Percentiles rank a stretch among this genome's conserved stretches.
phyloP scores from a whole-genome alignment of 2,888 invertebrate species.

The Sesamia inferens region DNA sequence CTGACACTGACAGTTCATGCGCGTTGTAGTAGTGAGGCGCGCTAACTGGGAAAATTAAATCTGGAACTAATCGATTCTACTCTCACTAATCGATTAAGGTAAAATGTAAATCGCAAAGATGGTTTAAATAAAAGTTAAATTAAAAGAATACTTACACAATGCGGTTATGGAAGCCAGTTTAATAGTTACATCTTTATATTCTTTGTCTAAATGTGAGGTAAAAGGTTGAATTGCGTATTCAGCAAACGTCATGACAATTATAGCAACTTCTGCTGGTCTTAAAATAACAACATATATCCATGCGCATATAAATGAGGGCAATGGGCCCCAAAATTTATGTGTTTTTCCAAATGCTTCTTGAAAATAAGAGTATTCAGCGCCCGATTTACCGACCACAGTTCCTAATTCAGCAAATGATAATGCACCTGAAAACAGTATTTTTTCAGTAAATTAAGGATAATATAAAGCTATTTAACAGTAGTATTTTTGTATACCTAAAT shows the following conservation, averaged over 20 bases:
- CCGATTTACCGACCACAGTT: constrained; percentile 94
- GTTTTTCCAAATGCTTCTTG: constrained; percentile 92
- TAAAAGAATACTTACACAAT: constrained; percentile 87
- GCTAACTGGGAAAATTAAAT: rapidly evolving
- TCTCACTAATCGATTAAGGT: constrained; percentile 27
- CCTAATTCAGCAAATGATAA: constrained; percentile 95
- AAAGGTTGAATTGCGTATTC: constrained; percentile 93
- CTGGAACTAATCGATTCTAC: constrained; percentile 6
- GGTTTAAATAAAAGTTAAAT: not conserved
- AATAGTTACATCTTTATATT: constrained; percentile 86
- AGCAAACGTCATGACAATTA: constrained; percentile 93
- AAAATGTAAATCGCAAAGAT: not conserved
- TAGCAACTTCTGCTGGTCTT: constrained; percentile 94
- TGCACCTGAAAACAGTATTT: constrained; percentile 90
- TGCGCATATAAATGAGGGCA: constrained; percentile 93
- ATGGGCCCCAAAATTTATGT: constrained; percentile 92
- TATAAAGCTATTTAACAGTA: not conserved
- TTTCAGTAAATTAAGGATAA: not conserved
- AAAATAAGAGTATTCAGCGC: constrained; percentile 95
- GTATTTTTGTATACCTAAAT: not conserved
- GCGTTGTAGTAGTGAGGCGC: constrained; percentile 33
- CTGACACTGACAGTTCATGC: constrained; percentile 31
- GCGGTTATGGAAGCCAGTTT: constrained; percentile 91
- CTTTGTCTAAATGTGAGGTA: constrained; percentile 79
- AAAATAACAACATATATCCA: constrained; percentile 94